A percentile compares a stretch with the other conserved stretches of the same genome.
These are phyloP conservation scores for Cheiracanthium punctorium DNA, from an alignment of 2,888 invertebrate genomes.

Conservation along the genomic window DNA sequence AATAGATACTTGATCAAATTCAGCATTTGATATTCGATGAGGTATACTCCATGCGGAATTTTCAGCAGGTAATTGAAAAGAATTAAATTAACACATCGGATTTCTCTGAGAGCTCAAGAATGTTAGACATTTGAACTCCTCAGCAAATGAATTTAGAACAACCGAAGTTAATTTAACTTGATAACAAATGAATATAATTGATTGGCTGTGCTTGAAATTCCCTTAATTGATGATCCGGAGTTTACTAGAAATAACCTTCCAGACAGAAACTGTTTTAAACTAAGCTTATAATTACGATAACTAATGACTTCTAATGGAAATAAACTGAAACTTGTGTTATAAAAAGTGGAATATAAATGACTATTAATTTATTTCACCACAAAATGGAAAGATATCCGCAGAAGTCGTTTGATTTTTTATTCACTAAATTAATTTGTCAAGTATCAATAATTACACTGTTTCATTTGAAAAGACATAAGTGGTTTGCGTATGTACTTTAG, in stretches of 20 bases:
- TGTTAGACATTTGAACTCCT: background rate
- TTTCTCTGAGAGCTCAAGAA: background rate
- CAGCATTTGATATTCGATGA: background rate
- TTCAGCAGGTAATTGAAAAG: background rate
- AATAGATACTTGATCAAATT: background rate
- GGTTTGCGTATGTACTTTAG: too few species aligned
- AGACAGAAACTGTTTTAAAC: background rate
- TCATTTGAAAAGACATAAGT: too few species aligned
- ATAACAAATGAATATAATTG: constrained; percentile 3
- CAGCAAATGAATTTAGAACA: background rate
- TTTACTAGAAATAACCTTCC: background rate
- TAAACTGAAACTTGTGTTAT: too few species aligned
- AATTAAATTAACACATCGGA: background rate
- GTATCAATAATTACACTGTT: too few species aligned
- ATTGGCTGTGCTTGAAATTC: background rate
- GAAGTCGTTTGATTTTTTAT: too few species aligned
- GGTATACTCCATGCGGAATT: background rate
- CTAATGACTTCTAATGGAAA: background rate
- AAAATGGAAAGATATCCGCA: too few species aligned
- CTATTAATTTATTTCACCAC: too few species aligned
- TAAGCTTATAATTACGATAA: background rate
- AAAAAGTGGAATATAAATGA: too few species aligned
- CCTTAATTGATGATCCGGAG: background rate
- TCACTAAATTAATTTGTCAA: too few species aligned
- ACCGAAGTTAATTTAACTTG: background rate